Percentiles rank a stretch among this genome's conserved stretches.
phyloP scores from a whole-genome alignment of 2,888 invertebrate species.

The Polylopha cassiicola region DNA sequence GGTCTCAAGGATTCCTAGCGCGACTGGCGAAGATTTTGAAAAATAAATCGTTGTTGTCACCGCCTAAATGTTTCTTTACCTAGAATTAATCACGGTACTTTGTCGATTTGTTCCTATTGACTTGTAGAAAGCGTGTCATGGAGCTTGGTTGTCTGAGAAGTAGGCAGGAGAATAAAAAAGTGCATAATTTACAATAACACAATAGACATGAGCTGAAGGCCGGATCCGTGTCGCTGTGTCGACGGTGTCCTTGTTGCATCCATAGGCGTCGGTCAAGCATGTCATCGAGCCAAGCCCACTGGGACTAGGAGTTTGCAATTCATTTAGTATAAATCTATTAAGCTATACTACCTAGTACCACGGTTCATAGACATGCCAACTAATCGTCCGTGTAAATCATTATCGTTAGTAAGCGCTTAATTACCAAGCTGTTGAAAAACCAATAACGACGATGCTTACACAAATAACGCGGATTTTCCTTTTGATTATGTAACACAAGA shows the following conservation, averaged over 20 bases:
- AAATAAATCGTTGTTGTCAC: conserved; percentile 3
- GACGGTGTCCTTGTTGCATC: conserved; percentile 44
- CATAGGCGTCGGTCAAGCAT: conserved; percentile 37
- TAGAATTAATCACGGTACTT: conserved; percentile 12
- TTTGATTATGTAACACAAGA: too few relatives aligned
- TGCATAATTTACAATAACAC: conserved; percentile 54
- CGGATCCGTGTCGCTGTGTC: conserved; percentile 31
- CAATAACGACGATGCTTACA: too few relatives aligned
- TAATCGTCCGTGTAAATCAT: too few relatives aligned
- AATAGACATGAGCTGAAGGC: conserved; percentile 52
- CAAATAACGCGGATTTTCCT: too few relatives aligned
- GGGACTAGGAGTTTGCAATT: conserved; percentile 10
- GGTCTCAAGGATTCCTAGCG: too few relatives aligned
- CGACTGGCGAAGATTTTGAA: too few relatives aligned
- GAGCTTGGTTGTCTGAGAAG: conserved; percentile 41
- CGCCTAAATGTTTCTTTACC: conserved; percentile 12
- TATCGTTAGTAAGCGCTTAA: too few relatives aligned
- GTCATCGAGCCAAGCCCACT: conserved; percentile 27
- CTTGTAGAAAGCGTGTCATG: conserved; percentile 63
- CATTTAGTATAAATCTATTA: conserved; percentile 1
- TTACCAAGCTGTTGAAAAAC: too few relatives aligned
- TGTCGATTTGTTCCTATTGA: conserved; percentile 27
- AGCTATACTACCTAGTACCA: too few relatives aligned
- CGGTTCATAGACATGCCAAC: too few relatives aligned
- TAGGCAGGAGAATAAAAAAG: conserved; percentile 45